Evolutionary conservation across 35 echinoderm and acorn worm species (phyloP).

Genomic region (Acanthaster planci): DNA sequence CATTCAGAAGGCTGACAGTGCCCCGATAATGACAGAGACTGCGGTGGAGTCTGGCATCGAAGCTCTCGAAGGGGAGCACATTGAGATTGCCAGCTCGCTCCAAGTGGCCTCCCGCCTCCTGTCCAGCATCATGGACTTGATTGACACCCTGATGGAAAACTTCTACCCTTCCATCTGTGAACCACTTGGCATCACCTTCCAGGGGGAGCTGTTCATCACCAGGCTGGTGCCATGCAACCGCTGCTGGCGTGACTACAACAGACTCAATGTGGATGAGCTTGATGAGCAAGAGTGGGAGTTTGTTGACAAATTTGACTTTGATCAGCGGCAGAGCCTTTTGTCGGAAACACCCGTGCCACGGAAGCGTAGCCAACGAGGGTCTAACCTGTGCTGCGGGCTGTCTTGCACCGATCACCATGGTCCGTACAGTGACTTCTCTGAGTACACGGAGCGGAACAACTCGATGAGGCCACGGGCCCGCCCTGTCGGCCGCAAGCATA

Average conservation of each 20-base stretch:
- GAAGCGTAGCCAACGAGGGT: not conserved
- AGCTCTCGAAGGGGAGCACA: not conserved
- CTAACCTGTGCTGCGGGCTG: slow-evolving; percentile 18
- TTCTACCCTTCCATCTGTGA: slow-evolving; percentile 93
- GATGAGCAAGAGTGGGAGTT: slow-evolving; percentile 86
- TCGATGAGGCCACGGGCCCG: not conserved
- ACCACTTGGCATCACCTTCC: slow-evolving; percentile 69
- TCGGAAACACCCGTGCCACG: not conserved
- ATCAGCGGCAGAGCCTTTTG: not conserved
- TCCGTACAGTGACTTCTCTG: not conserved
- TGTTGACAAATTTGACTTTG: slow-evolving; percentile 57
- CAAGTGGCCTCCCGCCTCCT: slow-evolving; percentile 76
- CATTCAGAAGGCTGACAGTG: slow-evolving; percentile 19
- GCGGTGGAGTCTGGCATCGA: slow-evolving; percentile 27
- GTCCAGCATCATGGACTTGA: slow-evolving; percentile 78
- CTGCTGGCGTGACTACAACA: slow-evolving; percentile 89
- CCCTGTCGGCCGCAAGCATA: not conserved
- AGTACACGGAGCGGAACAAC: not conserved
- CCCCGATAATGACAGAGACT: not conserved
- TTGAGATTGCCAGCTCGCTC: slow-evolving; percentile 65
- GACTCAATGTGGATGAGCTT: slow-evolving; percentile 62
- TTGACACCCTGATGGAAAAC: slow-evolving; percentile 90
- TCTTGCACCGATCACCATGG: not conserved
- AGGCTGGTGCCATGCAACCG: slow-evolving; percentile 82
- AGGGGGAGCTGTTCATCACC: slow-evolving; percentile 92